Base-by-base conservation (phyloP, 2,797 vertebrate genomes). In the Ptychobarbus kaznakovi region DNA sequence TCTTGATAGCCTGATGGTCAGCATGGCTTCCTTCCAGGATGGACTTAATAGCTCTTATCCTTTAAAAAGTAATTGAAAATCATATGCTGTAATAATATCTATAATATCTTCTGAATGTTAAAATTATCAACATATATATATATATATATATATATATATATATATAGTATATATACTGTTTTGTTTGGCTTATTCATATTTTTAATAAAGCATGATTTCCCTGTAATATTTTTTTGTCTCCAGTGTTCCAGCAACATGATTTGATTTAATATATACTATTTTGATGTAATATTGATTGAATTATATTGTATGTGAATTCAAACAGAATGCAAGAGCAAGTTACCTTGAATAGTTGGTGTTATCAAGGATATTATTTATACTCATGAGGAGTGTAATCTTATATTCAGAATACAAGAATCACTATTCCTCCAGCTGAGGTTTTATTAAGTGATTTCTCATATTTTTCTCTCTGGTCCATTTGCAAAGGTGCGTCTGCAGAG, bases 361-460 rank as follows among this genome's bases (percentile, higher is more conserved):
- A n/a, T 78, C 63, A 69, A 70, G 35, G 18, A 70, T 69, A 61
- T 42, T 70, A n/a, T 70, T 70, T 16, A 56, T 56, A 70, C 9
- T 69, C 3, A 0, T 8, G 0, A 70, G 51, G 11, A 73, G 13
- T n/a, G 15, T 22, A 22, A 35, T 61, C 32, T 63, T 51, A 49
- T 83, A 22, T 53, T 65, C 28, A 38, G 4, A 25, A 83, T 51
- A 13, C 18, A 81, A 40, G 35, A 63, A 70, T 42, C 66, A 25
- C 49, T n/a, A 6, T 78, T 78, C 49, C 38, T 78, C 18, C 65
- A 70, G 35, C 20, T 73, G 51, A 73, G 22, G 18, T 53, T 70
- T 72, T 63, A 86, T 82, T 25, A 15, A 84, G 35, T 12, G 11
- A 56, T 75, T 80, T 81, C 12, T 75, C 49, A 35, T 58, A 32